Conservation (phyloP, 2,797 vertebrate species). For the Silurus lanzhouensis region DNA sequence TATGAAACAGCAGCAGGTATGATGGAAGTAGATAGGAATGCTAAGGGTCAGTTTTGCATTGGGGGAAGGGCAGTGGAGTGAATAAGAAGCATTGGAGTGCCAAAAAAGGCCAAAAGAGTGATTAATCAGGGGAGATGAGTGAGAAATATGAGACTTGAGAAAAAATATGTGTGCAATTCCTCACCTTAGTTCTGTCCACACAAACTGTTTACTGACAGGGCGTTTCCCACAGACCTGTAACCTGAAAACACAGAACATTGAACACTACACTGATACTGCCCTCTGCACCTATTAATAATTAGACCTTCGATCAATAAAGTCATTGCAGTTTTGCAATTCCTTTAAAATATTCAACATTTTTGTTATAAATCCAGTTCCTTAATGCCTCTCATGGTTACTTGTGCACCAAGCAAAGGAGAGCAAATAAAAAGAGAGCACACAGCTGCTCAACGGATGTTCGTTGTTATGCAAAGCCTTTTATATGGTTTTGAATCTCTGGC, state of each 20-base stretch:
- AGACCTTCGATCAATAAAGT: neutral
- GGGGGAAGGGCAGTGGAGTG: slow-evolving; percentile 28
- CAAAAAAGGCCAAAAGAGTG: slow-evolving; percentile 54
- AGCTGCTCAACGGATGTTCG: slow-evolving; percentile 32
- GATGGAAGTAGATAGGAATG: slow-evolving; percentile 78
- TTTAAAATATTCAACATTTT: neutral
- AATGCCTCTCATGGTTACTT: neutral
- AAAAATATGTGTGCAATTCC: slow-evolving; percentile 71
- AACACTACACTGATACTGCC: neutral
- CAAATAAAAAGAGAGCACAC: slow-evolving; percentile 29
- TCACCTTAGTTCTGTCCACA: slow-evolving; percentile 59
- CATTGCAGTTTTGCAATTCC: neutral
- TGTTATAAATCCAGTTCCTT: neutral
- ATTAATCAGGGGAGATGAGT: slow-evolving; percentile 52
- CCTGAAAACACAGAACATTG: neutral
- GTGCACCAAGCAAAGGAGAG: neutral
- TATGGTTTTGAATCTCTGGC: slow-evolving; percentile 28
- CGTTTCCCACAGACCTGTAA: neutral
- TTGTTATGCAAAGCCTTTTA: slow-evolving; percentile 40
- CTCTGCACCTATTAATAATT: no score
- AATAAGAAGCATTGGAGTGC: slow-evolving; percentile 54
- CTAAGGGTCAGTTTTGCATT: slow-evolving; percentile 45
- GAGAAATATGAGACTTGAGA: slow-evolving; percentile 64
- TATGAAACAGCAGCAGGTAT: slow-evolving; percentile 69
- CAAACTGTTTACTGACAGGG: neutral